Evolutionary conservation across 2,797 vertebrate genomes (phyloP).

Genomic region (Melanotaenia trifasciata): DNA sequence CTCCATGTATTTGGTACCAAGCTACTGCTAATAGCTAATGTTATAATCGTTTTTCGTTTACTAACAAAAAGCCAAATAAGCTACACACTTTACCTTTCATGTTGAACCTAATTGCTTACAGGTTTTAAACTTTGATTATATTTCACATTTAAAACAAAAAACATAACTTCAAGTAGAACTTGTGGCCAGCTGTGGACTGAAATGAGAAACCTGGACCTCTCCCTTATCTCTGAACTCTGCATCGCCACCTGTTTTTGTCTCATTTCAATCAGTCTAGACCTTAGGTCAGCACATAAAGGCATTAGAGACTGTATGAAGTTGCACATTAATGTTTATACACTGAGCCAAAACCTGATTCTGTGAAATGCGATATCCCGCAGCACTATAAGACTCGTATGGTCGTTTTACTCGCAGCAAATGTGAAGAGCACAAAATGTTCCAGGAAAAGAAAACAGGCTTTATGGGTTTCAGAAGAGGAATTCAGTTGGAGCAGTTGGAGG

Average conservation of each 20-base stretch:
- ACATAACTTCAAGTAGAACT: not conserved
- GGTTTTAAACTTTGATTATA: slow-evolving; percentile 6
- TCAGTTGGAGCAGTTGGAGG: slow-evolving; percentile 54
- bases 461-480: slow-evolving; percentile 62
- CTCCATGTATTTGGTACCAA: too few relatives aligned
- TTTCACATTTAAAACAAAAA: slow-evolving; percentile 7
- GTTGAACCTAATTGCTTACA: not conserved
- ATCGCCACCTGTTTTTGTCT: slow-evolving; percentile 43
- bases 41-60: too few relatives aligned
- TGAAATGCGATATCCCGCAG: slow-evolving; percentile 51
- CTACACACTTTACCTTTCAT: too few relatives aligned
- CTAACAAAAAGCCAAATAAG: too few relatives aligned
- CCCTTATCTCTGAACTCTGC: slow-evolving; percentile 32
- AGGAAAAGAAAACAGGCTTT: slow-evolving; percentile 53
- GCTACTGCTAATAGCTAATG: too few relatives aligned
- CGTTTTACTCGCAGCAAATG: slow-evolving; percentile 36
- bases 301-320: slow-evolving; percentile 25
- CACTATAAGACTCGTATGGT: slow-evolving; percentile 57
- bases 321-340: slow-evolving; percentile 39
- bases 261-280: slow-evolving; percentile 58
- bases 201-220: slow-evolving; percentile 20
- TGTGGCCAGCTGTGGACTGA: slow-evolving; percentile 54
- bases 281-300: slow-evolving; percentile 52
- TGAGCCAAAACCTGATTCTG: slow-evolving; percentile 46
- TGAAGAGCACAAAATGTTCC: slow-evolving; percentile 61